These are phyloP conservation scores for Sphaerodactylus townsendi DNA, from an alignment of 2,113 vertebrate genomes.

Conservation along the genomic window DNA sequence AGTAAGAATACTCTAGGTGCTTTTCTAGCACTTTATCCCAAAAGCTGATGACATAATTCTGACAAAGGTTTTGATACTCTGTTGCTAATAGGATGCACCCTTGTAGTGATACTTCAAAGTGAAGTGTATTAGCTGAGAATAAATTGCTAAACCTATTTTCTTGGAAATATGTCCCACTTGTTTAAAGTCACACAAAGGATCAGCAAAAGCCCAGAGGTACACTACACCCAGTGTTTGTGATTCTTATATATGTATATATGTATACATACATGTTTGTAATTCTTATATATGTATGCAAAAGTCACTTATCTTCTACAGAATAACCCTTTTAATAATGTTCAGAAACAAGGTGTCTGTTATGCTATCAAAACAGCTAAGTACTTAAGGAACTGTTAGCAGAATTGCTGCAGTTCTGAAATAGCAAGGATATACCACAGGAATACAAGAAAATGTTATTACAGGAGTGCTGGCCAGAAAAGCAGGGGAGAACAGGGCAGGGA, in stretches of 20 bases:
- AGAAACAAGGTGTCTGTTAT: not conserved
- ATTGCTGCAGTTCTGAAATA: conserved; percentile 27
- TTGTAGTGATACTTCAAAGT: no score
- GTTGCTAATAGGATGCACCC: not conserved
- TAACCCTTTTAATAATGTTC: no score
- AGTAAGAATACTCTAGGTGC: not conserved
- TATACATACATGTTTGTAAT: not conserved
- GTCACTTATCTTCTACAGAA: not conserved
- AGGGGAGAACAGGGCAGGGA: not conserved
- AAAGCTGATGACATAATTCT: not conserved
- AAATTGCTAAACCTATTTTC: not conserved
- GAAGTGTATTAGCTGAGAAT: not conserved
- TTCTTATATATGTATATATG: no score
- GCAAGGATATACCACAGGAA: conserved; percentile 35
- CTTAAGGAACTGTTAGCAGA: not conserved
- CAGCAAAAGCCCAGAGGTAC: not conserved
- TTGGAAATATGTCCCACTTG: not conserved
- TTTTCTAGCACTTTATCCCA: not conserved
- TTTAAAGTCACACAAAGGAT: not conserved
- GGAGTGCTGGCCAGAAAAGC: not conserved
- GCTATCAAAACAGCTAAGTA: not conserved
- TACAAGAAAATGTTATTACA: conserved; percentile 52
- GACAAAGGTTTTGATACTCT: not conserved
- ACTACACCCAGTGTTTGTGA: not conserved
- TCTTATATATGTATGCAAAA: not conserved